Conservation (phyloP, 2,113 vertebrate genomes). For the Hydrolagus affinis region DNA sequence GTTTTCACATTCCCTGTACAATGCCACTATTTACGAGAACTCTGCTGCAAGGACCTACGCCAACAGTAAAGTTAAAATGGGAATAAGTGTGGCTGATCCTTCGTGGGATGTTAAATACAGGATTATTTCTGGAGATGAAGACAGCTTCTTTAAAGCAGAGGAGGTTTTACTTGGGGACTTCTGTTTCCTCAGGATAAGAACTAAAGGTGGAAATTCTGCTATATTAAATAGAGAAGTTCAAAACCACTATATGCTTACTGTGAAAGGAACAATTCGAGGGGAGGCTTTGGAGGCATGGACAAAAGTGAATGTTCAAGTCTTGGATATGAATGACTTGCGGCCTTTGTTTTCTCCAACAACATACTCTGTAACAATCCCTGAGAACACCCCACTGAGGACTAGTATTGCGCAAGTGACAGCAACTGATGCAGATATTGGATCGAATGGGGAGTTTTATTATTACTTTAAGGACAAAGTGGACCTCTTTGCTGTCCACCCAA, state of each 20-base stretch:
- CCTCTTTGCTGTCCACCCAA: conserved; percentile 89
- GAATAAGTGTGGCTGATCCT: conserved; percentile 69
- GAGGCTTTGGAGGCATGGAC: conserved; percentile 89
- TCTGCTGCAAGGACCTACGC: conserved; percentile 91
- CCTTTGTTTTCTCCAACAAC: conserved; percentile 97
- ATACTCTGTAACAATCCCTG: conserved; percentile 84
- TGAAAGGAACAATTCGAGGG: conserved; percentile 86
- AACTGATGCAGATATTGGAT: conserved; percentile 94
- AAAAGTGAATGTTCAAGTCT: conserved; percentile 86
- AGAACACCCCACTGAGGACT: conserved; percentile 89
- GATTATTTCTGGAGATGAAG: conserved; percentile 91
- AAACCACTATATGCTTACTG: conserved; percentile 84
- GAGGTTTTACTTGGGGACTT: conserved; percentile 90
- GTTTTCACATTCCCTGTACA: conserved; percentile 82
- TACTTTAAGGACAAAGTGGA: conserved; percentile 92
- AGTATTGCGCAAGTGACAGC: conserved; percentile 95
- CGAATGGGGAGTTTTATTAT: conserved; percentile 97
- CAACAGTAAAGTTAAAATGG: conserved; percentile 85
- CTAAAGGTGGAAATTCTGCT: conserved; percentile 93
- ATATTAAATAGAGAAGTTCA: conserved; percentile 94
- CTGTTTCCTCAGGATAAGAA: conserved; percentile 91
- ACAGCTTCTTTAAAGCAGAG: conserved; percentile 95
- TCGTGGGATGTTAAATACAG: conserved; percentile 93
- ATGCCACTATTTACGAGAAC: conserved; percentile 86
- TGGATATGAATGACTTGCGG: conserved; percentile 96